Conservation (phyloP, 2,113 vertebrate species). For the Cephalopterus ornatus region DNA sequence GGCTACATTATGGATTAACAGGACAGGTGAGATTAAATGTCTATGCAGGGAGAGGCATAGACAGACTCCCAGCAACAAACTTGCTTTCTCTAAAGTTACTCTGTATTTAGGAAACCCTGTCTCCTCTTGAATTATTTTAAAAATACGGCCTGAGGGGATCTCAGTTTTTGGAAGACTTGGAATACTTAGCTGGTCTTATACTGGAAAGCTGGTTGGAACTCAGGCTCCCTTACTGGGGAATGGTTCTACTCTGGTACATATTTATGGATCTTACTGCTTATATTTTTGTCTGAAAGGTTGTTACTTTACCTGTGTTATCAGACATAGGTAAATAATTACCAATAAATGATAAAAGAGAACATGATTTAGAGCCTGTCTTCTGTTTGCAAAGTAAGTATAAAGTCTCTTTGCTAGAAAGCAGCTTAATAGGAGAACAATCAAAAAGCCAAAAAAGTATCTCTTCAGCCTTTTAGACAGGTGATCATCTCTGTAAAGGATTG, state of each 20-base stretch:
- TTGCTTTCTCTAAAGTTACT: background rate
- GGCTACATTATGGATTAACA: background rate
- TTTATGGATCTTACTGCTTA: background rate
- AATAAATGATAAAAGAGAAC: background rate
- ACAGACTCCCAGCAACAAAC: background rate
- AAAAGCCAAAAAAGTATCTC: background rate
- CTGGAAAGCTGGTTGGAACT: background rate
- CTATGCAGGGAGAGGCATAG: rapidly evolving
- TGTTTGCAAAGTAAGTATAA: background rate
- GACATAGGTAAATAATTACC: background rate
- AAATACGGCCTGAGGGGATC: background rate
- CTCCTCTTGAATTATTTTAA: background rate
- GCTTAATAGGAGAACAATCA: background rate
- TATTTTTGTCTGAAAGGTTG: background rate
- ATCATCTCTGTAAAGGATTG: background rate
- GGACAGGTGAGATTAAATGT: background rate
- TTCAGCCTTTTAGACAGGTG: background rate
- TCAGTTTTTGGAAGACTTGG: background rate
- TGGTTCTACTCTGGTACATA: too few relatives aligned
- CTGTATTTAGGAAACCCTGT: background rate
- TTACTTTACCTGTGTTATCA: background rate
- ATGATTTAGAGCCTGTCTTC: background rate
- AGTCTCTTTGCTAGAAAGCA: background rate
- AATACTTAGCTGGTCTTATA: background rate
- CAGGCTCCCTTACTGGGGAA: background rate